Conservation (phyloP, 2,888 invertebrate species). For the Dorcus hopei region DNA sequence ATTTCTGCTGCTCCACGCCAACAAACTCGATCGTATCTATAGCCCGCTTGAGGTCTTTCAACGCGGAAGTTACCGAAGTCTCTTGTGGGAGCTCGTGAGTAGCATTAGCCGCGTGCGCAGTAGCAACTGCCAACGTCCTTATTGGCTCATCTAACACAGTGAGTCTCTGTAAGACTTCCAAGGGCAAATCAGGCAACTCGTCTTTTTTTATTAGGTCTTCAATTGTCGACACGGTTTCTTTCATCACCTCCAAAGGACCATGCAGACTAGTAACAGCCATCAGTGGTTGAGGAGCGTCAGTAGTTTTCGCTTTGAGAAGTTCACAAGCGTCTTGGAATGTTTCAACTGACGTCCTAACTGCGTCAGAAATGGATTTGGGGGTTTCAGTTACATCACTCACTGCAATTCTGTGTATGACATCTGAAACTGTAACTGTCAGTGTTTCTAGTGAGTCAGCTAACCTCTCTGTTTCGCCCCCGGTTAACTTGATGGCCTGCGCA, state of each 20-base stretch:
- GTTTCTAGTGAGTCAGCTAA: no score
- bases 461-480: background rate
- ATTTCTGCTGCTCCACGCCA: background rate
- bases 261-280: background rate
- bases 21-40: background rate
- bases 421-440: no score
- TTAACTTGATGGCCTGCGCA: slow-evolving; percentile 17
- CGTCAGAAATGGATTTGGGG: no score
- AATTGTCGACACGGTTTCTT: slow-evolving; percentile 15
- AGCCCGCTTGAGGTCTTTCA: background rate
- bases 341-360: no score
- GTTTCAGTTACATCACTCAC: no score
- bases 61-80: background rate
- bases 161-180: slow-evolving; percentile 18
- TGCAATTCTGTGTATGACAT: no score
- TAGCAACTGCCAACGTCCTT: slow-evolving; percentile 19
- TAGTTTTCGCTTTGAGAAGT: no score
- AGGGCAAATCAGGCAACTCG: slow-evolving; percentile 10
- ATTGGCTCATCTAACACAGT: slow-evolving; percentile 28
- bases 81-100: no score
- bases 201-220: slow-evolving; percentile 10
- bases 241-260: slow-evolving; percentile 11
- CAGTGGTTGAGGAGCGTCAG: no score
- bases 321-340: no score
- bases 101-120: background rate